Conservation (phyloP, 2,888 invertebrate species). For the Hydrotaea cyrtoneurina region DNA sequence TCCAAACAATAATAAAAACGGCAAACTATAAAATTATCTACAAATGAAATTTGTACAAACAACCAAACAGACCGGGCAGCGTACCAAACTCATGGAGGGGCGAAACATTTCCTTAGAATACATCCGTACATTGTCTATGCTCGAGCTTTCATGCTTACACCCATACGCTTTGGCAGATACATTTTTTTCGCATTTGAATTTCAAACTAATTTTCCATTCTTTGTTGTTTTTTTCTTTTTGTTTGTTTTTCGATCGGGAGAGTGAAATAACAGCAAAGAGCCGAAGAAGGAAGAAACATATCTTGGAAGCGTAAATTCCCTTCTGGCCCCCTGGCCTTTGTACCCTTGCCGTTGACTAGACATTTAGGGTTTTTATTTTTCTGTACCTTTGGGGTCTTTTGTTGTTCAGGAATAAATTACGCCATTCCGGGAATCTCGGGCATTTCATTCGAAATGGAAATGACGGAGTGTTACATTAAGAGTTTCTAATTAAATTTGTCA, state of each 20-base stretch:
- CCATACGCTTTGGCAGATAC: not conserved
- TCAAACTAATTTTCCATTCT: constrained; percentile 10
- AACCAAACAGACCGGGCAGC: not conserved
- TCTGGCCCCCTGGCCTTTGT: not conserved
- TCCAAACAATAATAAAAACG: constrained; percentile 28
- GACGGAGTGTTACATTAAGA: too few species aligned
- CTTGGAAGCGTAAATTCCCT: not conserved
- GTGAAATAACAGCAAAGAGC: not conserved
- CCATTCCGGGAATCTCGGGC: not conserved
- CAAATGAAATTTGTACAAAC: constrained; percentile 17
- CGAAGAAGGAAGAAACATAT: not conserved
- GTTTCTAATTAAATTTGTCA: too few species aligned
- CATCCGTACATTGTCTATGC: not conserved
- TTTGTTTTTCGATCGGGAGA: too few species aligned
- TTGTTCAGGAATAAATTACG: not conserved
- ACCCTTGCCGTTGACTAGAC: not conserved
- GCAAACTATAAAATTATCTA: constrained; percentile 34
- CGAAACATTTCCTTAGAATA: not conserved
- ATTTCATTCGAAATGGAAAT: too few species aligned
- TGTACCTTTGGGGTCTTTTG: not conserved
- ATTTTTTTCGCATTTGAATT: constrained; percentile 8
- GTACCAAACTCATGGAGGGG: constrained; percentile 9
- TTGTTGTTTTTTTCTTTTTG: not conserved
- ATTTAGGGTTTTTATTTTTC: constrained; percentile 3
- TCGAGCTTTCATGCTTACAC: not conserved